Conservation (phyloP, 2,113 vertebrate species). For the Varanus komodoensis region DNA sequence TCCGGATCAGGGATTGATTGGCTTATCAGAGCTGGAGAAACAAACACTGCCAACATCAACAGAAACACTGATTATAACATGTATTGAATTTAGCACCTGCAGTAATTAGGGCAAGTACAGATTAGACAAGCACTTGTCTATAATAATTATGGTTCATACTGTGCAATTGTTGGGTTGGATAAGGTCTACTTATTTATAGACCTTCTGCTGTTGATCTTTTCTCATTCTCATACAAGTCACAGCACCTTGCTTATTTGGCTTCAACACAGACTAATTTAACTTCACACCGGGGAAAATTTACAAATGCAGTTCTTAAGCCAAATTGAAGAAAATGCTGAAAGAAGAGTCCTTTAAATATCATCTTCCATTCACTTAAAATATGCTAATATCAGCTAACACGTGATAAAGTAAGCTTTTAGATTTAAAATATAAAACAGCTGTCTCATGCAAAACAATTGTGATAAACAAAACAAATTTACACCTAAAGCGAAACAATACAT, state of each 20-base stretch:
- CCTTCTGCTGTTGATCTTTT: not conserved
- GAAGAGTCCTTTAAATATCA: not conserved
- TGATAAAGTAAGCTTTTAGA: not conserved
- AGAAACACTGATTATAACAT: not conserved
- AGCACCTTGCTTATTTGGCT: constrained; percentile 7
- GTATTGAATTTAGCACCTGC: accelerated
- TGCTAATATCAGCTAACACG: not conserved
- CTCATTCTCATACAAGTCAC: not conserved
- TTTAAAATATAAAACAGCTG: not conserved
- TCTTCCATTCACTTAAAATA: constrained; percentile 12
- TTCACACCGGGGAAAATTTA: constrained; percentile 20
- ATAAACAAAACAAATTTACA: not conserved
- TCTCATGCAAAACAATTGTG: not conserved
- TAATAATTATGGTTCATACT: constrained; percentile 46
- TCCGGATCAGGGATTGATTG: constrained; percentile 28
- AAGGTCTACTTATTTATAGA: constrained; percentile 44
- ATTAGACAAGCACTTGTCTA: constrained; percentile 47
- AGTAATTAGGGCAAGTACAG: constrained; percentile 11
- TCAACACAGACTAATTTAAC: not conserved
- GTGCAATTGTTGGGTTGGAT: constrained; percentile 40
- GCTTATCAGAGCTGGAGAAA: constrained; percentile 39
- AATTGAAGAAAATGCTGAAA: not conserved
- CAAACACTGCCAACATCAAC: constrained; percentile 13
- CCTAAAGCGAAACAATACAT: no score
- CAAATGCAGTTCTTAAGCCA: constrained; percentile 10